These are phyloP conservation scores for Toxonevra muliebris DNA, from an alignment of 2,888 invertebrate species.

Conservation along the genomic window DNA sequence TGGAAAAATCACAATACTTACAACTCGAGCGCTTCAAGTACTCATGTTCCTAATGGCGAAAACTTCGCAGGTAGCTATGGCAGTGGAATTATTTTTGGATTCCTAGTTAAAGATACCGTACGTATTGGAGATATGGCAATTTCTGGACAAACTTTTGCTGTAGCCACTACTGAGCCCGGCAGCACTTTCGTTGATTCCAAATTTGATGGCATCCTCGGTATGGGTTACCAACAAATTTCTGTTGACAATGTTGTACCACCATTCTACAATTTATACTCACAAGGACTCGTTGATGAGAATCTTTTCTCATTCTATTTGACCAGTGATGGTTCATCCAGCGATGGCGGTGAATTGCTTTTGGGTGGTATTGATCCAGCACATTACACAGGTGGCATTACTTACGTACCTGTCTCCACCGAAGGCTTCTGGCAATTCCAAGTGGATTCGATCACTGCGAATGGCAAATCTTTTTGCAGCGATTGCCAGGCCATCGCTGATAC, in stretches of 20 bases:
- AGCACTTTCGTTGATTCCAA: conserved; percentile 93
- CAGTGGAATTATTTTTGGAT: conserved; percentile 93
- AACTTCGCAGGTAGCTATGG: conserved; percentile 93
- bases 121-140: conserved; percentile 74
- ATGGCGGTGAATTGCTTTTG: conserved; percentile 86
- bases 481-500: conserved; percentile 96
- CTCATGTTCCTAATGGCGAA: conserved; percentile 88
- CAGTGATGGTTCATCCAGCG: conserved; percentile 71
- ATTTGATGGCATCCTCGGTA: conserved; percentile 97
- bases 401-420: conserved; percentile 80
- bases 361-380: conserved; percentile 92
- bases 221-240: conserved; percentile 86
- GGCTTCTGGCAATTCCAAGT: conserved; percentile 97
- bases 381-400: conserved; percentile 72
- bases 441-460: conserved; percentile 72
- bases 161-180: conserved; percentile 92
- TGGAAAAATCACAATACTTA: conserved; percentile 96
- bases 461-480: conserved; percentile 71
- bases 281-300: conserved; percentile 74
- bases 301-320: conserved; percentile 95
- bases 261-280: conserved; percentile 89
- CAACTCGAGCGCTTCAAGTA: conserved; percentile 81
- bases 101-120: conserved; percentile 89
- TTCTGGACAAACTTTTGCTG: conserved; percentile 88
- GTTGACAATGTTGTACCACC: conserved; percentile 90